Percentiles rank a stretch among this genome's conserved stretches.
Conservation (phyloP, 2,797 vertebrate species). For the Sebastiscus tertius region DNA sequence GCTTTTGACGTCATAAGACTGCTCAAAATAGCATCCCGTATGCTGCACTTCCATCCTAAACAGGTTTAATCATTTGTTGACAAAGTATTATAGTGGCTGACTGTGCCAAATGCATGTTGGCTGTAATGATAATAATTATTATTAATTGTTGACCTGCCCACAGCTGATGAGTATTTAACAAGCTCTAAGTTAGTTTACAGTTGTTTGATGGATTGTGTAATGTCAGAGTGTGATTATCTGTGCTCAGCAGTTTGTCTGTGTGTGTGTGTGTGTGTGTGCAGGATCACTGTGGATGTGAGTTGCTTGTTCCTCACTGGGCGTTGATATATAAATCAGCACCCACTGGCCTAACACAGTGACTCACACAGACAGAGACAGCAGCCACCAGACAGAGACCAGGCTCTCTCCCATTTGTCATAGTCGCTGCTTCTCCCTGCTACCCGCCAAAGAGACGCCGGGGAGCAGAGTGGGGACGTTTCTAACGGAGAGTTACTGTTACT, state of each 20-base stretch:
- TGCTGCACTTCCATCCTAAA: neutral
- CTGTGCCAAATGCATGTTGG: neutral
- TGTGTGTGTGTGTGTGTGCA: neutral
- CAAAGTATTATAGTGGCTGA: neutral
- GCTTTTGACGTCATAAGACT: neutral
- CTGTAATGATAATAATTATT: neutral
- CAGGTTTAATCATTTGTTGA: neutral
- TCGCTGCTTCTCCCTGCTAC: conserved; percentile 50
- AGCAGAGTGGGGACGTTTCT: conserved; percentile 52
- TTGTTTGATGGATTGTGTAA: neutral
- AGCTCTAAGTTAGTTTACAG: neutral
- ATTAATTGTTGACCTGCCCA: neutral
- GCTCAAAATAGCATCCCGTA: neutral
- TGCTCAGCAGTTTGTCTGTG: neutral
- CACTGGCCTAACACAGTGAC: conserved; percentile 40
- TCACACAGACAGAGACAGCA: conserved; percentile 48
- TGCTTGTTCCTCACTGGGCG: conserved; percentile 30
- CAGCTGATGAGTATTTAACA: conserved; percentile 10
- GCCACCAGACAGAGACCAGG: conserved; percentile 57
- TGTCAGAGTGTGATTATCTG: neutral
- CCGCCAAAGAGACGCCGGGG: conserved; percentile 71
- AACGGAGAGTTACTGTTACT: conserved; percentile 58
- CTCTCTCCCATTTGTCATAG: conserved; percentile 64
- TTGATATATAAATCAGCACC: conserved; percentile 54
- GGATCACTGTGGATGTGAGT: conserved; percentile 6